Evolutionary conservation across 1,140 invertebrate species (phyloP).

Genomic region (Teleogryllus occipitalis): DNA sequence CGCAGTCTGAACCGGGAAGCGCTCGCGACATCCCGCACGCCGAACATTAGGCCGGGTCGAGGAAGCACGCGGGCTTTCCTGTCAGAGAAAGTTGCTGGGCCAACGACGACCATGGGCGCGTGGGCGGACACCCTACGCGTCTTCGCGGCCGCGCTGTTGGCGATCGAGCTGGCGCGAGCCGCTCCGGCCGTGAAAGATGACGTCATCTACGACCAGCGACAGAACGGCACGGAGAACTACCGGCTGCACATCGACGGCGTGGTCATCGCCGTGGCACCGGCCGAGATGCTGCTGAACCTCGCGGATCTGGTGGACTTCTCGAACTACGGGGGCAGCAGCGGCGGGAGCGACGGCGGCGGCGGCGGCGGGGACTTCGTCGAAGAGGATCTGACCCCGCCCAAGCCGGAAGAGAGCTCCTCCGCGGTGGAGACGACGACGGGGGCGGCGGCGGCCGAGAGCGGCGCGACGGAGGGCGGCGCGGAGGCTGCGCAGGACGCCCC

Average conservation of each 20-base stretch:
- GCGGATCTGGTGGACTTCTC: conserved; percentile 23
- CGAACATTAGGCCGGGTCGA: background rate
- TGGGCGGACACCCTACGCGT: background rate
- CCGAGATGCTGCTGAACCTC: conserved; percentile 41
- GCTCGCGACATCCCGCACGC: background rate
- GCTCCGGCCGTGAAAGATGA: background rate
- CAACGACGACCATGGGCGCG: background rate
- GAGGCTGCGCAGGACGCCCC: background rate
- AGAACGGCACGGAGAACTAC: conserved; percentile 61
- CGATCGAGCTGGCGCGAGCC: background rate
- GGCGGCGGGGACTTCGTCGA: background rate
- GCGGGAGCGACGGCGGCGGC: too few relatives aligned
- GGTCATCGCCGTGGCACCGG: conserved; percentile 51
- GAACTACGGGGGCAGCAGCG: too few relatives aligned
- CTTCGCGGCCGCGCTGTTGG: background rate
- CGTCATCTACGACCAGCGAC: conserved; percentile 50
- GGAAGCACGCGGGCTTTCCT: background rate
- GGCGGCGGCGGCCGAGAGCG: too few relatives aligned
- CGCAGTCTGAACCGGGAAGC: background rate
- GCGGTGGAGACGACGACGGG: background rate
- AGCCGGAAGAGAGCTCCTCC: background rate
- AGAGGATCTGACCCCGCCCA: background rate
- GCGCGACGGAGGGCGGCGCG: background rate
- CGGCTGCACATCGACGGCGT: conserved; percentile 55
- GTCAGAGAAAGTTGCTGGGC: background rate